Percentiles rank a stretch among this genome's conserved stretches.
phyloP scores from a whole-genome alignment of 2,888 invertebrate species.

The Stenolophus ochropezus region DNA sequence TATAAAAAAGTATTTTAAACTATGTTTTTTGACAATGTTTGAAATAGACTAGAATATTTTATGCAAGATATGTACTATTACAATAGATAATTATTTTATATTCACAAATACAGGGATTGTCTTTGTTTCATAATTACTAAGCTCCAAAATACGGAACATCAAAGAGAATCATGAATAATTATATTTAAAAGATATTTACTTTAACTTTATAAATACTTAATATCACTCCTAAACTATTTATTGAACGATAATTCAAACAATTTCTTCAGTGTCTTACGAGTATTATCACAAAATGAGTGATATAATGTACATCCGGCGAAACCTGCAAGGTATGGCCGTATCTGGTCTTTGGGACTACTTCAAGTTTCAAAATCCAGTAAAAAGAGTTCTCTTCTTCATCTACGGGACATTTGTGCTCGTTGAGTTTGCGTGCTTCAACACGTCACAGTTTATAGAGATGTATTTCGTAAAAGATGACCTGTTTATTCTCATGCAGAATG shows the following conservation, averaged over 20 bases:
- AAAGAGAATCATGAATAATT: neutral
- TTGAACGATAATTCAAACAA: neutral
- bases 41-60: too few species aligned
- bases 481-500: slow-evolving; percentile 43
- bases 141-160: neutral
- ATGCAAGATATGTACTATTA: too few species aligned
- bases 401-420: neutral
- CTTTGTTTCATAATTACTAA: neutral
- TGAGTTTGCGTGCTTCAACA: slow-evolving; percentile 6
- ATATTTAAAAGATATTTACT: neutral
- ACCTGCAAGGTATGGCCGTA: slow-evolving; percentile 21
- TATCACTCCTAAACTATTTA: neutral
- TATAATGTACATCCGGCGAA: slow-evolving; percentile 32
- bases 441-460: slow-evolving; percentile 46
- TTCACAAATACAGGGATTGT: too few species aligned
- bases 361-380: slow-evolving; percentile 21
- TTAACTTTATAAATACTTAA: neutral
- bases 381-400: neutral
- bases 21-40: too few species aligned
- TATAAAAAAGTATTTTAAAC: too few species aligned
- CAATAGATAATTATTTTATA: too few species aligned
- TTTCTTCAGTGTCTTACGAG: neutral
- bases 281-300: slow-evolving; percentile 24
- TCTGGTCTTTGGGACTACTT: slow-evolving; percentile 45
- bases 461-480: slow-evolving; percentile 20